Conservation (phyloP, 2,888 invertebrate genomes). For the Diplazon laetatorius region DNA sequence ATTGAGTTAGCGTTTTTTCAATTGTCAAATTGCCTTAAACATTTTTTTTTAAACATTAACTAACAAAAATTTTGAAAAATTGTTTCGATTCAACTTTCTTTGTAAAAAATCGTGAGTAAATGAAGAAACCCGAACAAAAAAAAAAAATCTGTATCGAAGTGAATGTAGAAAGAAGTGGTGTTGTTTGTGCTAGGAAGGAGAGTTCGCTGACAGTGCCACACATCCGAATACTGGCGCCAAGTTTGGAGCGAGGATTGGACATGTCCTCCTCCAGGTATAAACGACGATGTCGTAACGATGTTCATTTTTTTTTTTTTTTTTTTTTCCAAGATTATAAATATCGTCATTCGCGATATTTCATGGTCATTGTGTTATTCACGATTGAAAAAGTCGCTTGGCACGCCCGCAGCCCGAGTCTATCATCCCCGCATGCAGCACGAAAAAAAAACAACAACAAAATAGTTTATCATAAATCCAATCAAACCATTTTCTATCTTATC, state of each 20-base stretch:
- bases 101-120: slow-evolving; percentile 10
- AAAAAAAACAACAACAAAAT: slow-evolving; percentile 25
- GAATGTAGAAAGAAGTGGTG: slow-evolving; percentile 73
- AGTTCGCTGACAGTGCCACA: slow-evolving; percentile 91
- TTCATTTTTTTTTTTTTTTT: neutral
- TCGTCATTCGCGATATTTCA: slow-evolving; percentile 12
- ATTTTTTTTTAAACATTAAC: no score
- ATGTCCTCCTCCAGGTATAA: slow-evolving; percentile 81
- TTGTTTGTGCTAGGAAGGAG: slow-evolving; percentile 84
- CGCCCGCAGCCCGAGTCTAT: slow-evolving; percentile 65
- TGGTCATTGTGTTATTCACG: slow-evolving; percentile 36
- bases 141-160: slow-evolving; percentile 38
- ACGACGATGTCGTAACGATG: slow-evolving; percentile 46
- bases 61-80: no score
- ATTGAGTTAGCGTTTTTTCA: no score
- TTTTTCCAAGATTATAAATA: slow-evolving; percentile 5
- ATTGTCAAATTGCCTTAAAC: no score
- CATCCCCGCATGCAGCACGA: slow-evolving; percentile 65
- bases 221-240: slow-evolving; percentile 92
- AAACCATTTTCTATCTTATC: neutral
- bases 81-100: no score
- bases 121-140: neutral
- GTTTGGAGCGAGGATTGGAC: slow-evolving; percentile 91
- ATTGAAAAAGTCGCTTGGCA: slow-evolving; percentile 57
- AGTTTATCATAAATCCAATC: slow-evolving; percentile 3